Evolutionary conservation across 2,113 vertebrate species (phyloP), one percentile per base, ranked within the genome.

Genomic region (Phalacrocorax carbo): DNA sequence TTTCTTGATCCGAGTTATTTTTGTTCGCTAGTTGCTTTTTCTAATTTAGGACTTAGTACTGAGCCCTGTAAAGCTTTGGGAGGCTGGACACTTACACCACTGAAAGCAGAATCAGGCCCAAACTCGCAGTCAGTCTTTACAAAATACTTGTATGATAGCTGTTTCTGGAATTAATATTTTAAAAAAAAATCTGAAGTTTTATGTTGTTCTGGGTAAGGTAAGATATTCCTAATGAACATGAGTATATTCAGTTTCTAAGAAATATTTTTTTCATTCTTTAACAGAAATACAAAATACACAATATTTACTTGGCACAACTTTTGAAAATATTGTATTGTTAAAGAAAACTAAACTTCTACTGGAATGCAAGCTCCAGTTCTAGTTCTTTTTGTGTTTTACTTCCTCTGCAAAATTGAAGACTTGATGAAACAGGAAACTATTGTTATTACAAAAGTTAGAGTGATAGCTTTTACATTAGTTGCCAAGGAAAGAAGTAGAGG

Each of bases 381-480:
- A 78, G 34, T 65, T 86, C 60, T 86, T 95, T 93, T 89, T 96
- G 86, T 93, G 46, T 88, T 91, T 92, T 72, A 95, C 95, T 98
- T 97, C 97, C 97, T 97, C 95, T 97, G 78, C 73, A 86, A 64
- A 77, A 81, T 12, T 84, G 88, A 95, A 97, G 69, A 92, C 65
- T 93, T 88, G 11, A 38, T 7, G 40, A 92, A 96, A 95, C 95
- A 98, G 97, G 96, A 97, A 98, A 64, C 82, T 70, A 2, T 48
- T 96, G 85, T 92, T 97, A 73, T 92, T 93, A 77, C 85, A 97
- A 89, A 92, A 84, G 38, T 60, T 91, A 57, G 57, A 81, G 38
- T 82, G 79, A 57, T 65, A 48, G 30, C 85, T 91, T 88, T 86
- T 73, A 79, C 77, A 21, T 57, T 49, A 82, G 49, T 23, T 95